phyloP scores from a whole-genome alignment of 1,140 invertebrate species.

The Delia radicum region DNA sequence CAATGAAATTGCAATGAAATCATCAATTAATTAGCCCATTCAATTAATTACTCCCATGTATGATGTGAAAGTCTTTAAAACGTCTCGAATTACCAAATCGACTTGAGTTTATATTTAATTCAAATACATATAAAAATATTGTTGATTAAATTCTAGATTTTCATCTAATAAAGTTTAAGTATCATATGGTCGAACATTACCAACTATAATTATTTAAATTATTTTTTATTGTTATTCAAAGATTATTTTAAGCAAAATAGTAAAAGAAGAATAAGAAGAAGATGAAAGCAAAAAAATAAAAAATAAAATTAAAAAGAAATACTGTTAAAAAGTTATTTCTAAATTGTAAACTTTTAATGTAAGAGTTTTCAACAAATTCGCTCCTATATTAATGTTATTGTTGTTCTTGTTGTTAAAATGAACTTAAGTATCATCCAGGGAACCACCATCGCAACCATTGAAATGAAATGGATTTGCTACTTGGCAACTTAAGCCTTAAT shows the following conservation, averaged over 20 bases:
- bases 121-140: too few species aligned
- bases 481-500: slow-evolving; percentile 16
- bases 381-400: neutral
- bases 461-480: slow-evolving; percentile 12
- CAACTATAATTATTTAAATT: too few species aligned
- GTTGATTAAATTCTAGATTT: too few species aligned
- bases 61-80: too few species aligned
- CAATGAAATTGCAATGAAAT: too few species aligned
- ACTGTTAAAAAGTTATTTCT: slow-evolving; percentile 8
- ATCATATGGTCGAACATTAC: too few species aligned
- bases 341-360: slow-evolving; percentile 19
- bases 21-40: too few species aligned
- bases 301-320: neutral
- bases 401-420: neutral
- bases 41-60: too few species aligned
- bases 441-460: slow-evolving; percentile 6
- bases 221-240: slow-evolving; percentile 6
- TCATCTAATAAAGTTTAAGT: too few species aligned
- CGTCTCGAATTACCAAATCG: too few species aligned
- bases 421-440: slow-evolving; percentile 9
- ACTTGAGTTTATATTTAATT: too few species aligned
- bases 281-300: neutral
- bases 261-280: neutral
- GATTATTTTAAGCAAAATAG: neutral
- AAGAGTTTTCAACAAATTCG: slow-evolving; percentile 18